Conservation (phyloP, 2,888 invertebrate genomes). For the Horisme vitalbata region DNA sequence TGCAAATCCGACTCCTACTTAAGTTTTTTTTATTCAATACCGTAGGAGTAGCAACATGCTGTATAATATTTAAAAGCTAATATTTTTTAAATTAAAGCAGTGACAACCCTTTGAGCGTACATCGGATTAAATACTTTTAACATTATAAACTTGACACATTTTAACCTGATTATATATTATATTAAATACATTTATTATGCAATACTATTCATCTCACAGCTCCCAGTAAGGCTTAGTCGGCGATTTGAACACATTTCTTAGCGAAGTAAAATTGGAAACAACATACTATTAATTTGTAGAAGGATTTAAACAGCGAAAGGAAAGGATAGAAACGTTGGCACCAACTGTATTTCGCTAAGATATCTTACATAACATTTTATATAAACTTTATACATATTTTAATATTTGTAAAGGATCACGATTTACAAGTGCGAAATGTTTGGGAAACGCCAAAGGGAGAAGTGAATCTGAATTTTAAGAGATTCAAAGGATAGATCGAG, state of each 20-base stretch:
- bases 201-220: slow-evolving; percentile 73
- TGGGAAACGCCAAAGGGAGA: slow-evolving; percentile 29
- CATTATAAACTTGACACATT: slow-evolving; percentile 4
- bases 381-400: slow-evolving; percentile 21
- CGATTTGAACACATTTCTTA: slow-evolving; percentile 68
- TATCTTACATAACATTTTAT: slow-evolving; percentile 30
- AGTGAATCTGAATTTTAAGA: slow-evolving; percentile 16
- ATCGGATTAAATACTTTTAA: slow-evolving; percentile 10
- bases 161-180: not conserved
- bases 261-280: slow-evolving; percentile 22
- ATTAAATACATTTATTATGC: slow-evolving; percentile 26
- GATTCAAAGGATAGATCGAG: slow-evolving; percentile 17
- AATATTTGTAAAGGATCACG: slow-evolving; percentile 1
- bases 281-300: slow-evolving; percentile 9
- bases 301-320: slow-evolving; percentile 2
- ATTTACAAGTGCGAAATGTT: slow-evolving; percentile 18
- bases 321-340: slow-evolving; percentile 5
- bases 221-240: slow-evolving; percentile 75
- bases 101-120: slow-evolving; percentile 33
- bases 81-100: not conserved
- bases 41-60: too few species aligned
- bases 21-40: too few species aligned
- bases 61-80: not conserved
- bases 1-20: too few species aligned
- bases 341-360: slow-evolving; percentile 22